Evolutionary conservation across 2,888 invertebrate species (phyloP).

Genomic region (Trachelus tabidus): DNA sequence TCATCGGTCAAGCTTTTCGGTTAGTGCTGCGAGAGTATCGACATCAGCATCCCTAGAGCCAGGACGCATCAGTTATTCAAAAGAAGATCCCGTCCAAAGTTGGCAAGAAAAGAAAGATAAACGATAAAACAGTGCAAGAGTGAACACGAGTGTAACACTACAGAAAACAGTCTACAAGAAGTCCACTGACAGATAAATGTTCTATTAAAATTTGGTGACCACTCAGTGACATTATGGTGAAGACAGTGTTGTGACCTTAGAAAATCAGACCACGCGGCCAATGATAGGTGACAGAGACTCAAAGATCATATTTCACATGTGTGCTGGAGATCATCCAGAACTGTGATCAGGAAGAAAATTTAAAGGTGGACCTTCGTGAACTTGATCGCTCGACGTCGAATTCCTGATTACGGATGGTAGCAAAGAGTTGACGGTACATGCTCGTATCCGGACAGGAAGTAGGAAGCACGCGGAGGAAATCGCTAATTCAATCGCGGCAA

Average conservation of each 20-base stretch:
- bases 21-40: background rate
- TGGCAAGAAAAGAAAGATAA: background rate
- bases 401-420: background rate
- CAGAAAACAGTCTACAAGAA: background rate
- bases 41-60: background rate
- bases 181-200: background rate
- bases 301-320: background rate
- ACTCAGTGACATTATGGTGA: conserved; percentile 13
- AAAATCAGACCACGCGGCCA: conserved; percentile 9
- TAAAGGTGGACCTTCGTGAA: background rate
- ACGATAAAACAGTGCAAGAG: background rate
- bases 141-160: background rate
- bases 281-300: conserved; percentile 19
- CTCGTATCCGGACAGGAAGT: conserved; percentile 15
- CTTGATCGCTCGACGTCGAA: background rate
- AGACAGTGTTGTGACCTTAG: conserved; percentile 16
- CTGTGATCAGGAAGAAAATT: conserved; percentile 8
- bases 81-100: background rate
- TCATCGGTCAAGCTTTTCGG: background rate
- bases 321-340: conserved; percentile 9
- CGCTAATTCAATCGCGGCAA: conserved; percentile 7
- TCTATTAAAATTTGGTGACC: background rate
- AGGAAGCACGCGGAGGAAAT: conserved; percentile 1
- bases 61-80: background rate
- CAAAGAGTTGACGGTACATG: conserved; percentile 21